phyloP scores from a whole-genome alignment of 2,888 invertebrate species.

The Hypercompe scribonia region DNA sequence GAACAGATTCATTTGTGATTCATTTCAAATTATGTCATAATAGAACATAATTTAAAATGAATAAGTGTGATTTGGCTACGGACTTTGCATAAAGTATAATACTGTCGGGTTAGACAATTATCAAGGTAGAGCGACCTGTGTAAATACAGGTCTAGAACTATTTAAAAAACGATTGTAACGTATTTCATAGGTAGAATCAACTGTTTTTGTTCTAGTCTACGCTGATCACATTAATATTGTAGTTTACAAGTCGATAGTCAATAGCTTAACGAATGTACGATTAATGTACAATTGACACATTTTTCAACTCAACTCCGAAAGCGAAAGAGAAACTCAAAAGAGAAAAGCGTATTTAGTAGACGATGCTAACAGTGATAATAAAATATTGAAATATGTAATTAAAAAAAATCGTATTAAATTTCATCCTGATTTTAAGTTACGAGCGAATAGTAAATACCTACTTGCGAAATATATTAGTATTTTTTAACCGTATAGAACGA shows the following conservation, averaged over 20 bases:
- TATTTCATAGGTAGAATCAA: not conserved
- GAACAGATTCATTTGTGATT: no score
- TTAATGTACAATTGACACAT: no score
- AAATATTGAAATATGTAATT: no score
- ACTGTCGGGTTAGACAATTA: not conserved
- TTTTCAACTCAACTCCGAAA: no score
- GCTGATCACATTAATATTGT: no score
- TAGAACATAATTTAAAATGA: slow-evolving; percentile 24
- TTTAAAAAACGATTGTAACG: not conserved
- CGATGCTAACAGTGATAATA: no score
- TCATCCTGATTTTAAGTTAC: not conserved
- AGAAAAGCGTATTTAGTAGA: no score
- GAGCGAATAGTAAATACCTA: not conserved
- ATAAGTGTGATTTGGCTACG: slow-evolving; percentile 6
- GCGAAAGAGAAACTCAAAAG: no score
- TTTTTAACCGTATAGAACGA: not conserved
- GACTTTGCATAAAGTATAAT: no score
- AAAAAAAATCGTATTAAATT: not conserved
- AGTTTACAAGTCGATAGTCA: no score
- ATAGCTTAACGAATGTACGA: no score
- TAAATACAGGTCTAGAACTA: not conserved
- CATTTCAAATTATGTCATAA: no score
- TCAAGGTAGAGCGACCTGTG: not conserved
- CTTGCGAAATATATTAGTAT: not conserved
- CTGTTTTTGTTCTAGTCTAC: not conserved